Percentiles rank a stretch among this genome's conserved stretches.
Evolutionary conservation across 2,888 invertebrate genomes (phyloP).

Genomic region (Teleogryllus oceanicus): DNA sequence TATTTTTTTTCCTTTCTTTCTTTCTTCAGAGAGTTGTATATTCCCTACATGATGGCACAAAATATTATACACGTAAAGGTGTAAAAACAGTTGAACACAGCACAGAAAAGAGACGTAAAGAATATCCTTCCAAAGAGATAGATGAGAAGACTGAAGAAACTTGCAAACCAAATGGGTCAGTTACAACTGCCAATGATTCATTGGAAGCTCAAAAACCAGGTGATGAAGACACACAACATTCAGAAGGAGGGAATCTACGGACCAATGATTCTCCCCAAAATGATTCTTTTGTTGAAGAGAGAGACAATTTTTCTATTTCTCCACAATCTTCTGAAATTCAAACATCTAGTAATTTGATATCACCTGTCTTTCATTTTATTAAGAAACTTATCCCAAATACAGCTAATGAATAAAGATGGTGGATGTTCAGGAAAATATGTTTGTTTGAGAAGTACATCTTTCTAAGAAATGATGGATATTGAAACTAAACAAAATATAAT

Average conservation of each 20-base stretch:
- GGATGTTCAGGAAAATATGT: not conserved
- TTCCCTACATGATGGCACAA: not conserved
- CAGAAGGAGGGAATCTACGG: not conserved
- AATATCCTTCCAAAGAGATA: not conserved
- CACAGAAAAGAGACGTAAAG: not conserved
- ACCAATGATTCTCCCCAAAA: not conserved
- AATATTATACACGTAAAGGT: not conserved
- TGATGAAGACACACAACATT: not conserved
- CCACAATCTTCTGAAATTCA: not conserved
- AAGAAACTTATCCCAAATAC: not conserved
- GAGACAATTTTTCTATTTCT: not conserved
- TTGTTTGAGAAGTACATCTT: too few relatives aligned
- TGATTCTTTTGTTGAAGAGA: not conserved
- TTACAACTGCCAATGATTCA: too few relatives aligned
- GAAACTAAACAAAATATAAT: too few relatives aligned
- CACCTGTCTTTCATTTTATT: not conserved
- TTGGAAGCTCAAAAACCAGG: not conserved
- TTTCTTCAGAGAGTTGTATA: not conserved
- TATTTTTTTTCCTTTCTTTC: not conserved
- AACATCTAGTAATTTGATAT: not conserved
- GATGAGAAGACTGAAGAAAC: not conserved
- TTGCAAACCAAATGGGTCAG: not conserved
- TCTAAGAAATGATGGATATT: too few relatives aligned
- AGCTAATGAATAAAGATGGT: not conserved
- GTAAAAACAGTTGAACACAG: not conserved